Base-by-base conservation (phyloP, 2,113 vertebrate species). In the Colinus virginianus region DNA sequence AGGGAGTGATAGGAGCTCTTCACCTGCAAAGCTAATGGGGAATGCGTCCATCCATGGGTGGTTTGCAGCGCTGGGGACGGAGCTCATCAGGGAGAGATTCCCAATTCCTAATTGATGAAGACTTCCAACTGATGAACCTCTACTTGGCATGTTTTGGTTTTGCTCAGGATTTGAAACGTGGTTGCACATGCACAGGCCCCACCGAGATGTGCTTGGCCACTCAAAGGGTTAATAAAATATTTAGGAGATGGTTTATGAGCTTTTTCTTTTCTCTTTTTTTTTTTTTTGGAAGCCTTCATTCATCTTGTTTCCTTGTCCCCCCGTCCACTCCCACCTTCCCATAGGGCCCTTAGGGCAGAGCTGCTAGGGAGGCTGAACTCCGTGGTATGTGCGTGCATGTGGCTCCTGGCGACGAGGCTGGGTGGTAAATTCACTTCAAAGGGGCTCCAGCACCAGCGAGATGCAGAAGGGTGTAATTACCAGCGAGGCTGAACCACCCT, bases 351-450 rank as follows among this genome's bases (percentile, higher is more conserved):
- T 51, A 45, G 93, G 95, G 95, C 87, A 93, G 95, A 78, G 87
- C 87, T 87, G 63, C 68, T 45, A 25, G 72, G 68, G 90, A 79
- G 63, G 6, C 93, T 77, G 94, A 85, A 77, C 84, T 78, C 80
- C 13, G 38, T 3, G 88, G 95, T 55, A 68, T 79, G 90, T 80
- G 83, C 46, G 63, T 77, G 90, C 11, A 13, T 67, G 92, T 93
- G 94, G 92, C 92, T 95, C 40, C 83, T 93, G 94, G 90, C 71
- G 43, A 93, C 25, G 14, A 63, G 87, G 90, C 92, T 95, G 95
- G 94, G 92, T 94, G 95, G 95, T 96, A 94, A 94, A 89, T 79
- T 88, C 88, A 92, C 95, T 93, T 96, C 95, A 96, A 95, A 95
- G 91, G 84, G 94, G 82, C 88, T 91, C 80, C 61, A 91, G 94